phyloP scores from a whole-genome alignment of 2,888 invertebrate genomes.

The Aelia acuminata region DNA sequence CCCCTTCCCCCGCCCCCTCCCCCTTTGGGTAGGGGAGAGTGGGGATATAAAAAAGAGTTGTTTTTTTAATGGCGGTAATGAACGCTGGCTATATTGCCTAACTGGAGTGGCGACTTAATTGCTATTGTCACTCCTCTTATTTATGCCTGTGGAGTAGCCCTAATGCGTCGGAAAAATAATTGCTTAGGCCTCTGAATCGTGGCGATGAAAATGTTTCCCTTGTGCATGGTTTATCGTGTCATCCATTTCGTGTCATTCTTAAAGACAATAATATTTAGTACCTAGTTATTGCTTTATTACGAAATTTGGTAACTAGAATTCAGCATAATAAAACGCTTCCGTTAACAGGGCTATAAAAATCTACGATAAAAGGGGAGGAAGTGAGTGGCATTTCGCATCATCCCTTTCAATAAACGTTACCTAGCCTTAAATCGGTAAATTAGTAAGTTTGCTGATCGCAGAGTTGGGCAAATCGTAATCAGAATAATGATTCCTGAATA shows the following conservation, averaged over 20 bases:
- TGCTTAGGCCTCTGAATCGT: background rate
- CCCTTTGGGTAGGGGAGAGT: background rate
- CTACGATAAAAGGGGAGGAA: too few relatives aligned
- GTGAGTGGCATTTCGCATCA: too few relatives aligned
- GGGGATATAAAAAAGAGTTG: background rate
- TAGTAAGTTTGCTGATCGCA: too few relatives aligned
- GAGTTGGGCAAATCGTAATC: too few relatives aligned
- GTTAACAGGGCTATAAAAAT: background rate
- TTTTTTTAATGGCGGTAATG: slow-evolving; percentile 31
- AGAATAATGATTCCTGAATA: too few relatives aligned
- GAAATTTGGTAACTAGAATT: background rate
- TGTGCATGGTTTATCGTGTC: background rate
- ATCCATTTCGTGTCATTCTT: background rate
- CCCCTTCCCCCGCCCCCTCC: background rate
- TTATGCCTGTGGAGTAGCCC: slow-evolving; percentile 4
- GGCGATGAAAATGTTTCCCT: slow-evolving; percentile 14
- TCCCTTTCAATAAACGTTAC: too few relatives aligned
- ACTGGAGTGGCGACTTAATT: slow-evolving; percentile 23
- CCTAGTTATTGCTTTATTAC: background rate
- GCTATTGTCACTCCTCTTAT: slow-evolving; percentile 39
- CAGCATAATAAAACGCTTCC: background rate
- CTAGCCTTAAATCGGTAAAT: too few relatives aligned
- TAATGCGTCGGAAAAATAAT: slow-evolving; percentile 6
- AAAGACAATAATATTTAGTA: background rate
- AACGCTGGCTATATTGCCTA: slow-evolving; percentile 29